Base-by-base conservation (phyloP, 2,797 vertebrate species). In the Sebastes flavidus region DNA sequence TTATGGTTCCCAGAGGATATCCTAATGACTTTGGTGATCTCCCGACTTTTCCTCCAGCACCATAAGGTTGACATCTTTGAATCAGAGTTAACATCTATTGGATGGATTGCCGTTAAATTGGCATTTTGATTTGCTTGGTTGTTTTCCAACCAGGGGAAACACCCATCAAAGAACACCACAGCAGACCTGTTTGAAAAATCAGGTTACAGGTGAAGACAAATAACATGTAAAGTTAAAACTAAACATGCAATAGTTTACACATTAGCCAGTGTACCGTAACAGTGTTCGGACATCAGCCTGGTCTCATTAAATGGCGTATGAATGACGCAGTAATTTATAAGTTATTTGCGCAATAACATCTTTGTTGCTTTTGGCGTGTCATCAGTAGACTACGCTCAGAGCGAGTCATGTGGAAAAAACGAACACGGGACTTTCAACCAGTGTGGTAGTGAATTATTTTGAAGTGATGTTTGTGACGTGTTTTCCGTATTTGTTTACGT, bases 311-410 rank as follows among this genome's bases (percentile, higher is more conserved):
- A 38, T 5, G 36, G 36, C 36, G 36, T 38, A 38, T 38, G 13
- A 38, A 38, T 16, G 38, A 42, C 38, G 16, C 6, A 0, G 38
- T 0, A 42, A 42, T 42, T 42, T 42, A 0, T 6, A 42, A 42
- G 38, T 16, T 0, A 38, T 38, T 38, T 0, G 12, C 2, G 36
- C 36, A 38, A 38, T 14, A 42, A 42, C 14, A 42, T 42, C 38
- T 42, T 20, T 49, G 42, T 46, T 16, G 42, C 42, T 18, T 46
- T 18, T 46, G 42, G 6, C 16, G 7, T 46, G 16, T 18, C 42
- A 46, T 46, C 14, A 16, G 16, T 18, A 46, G 14, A 0, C 16
- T 18, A 46, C 1, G 3, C 36, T 13, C 36, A 0, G 0, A 38
- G 36, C 36, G 36, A 38, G 36, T 38, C 0, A 38, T 2, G 12